A percentile compares a stretch with the other conserved stretches of the same genome.
Evolutionary conservation across 2,113 vertebrate species (phyloP).

Genomic region (Trachemys scripta): DNA sequence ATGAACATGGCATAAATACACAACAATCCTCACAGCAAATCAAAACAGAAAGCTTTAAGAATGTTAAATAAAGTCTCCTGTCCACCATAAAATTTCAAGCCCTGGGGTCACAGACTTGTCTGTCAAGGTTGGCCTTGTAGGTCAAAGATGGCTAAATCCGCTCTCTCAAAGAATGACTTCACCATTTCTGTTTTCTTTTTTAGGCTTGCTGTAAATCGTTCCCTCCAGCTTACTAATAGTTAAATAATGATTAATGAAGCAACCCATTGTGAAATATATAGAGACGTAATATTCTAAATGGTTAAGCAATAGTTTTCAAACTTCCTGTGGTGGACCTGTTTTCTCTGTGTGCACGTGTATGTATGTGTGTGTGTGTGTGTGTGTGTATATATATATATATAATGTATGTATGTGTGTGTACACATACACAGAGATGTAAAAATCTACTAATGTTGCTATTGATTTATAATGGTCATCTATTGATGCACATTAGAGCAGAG

Average conservation of each 20-base stretch:
- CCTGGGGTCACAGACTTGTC: not conserved
- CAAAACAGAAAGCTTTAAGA: not conserved
- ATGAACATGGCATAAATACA: not conserved
- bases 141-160: not conserved
- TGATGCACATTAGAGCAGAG: accelerated
- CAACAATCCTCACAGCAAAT: not conserved
- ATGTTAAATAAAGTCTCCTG: not conserved
- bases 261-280: slow-evolving; percentile 45
- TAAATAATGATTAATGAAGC: slow-evolving; percentile 2
- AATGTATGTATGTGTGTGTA: too few relatives aligned
- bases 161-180: not conserved
- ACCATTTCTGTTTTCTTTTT: not conserved
- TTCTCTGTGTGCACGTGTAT: not conserved
- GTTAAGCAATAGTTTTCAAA: slow-evolving; percentile 27
- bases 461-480: accelerated
- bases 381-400: too few relatives aligned
- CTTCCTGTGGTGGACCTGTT: slow-evolving; percentile 42
- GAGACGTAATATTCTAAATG: slow-evolving; percentile 51
- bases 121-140: not conserved
- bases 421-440: accelerated
- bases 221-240: accelerated
- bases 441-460: accelerated
- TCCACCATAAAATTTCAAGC: too few relatives aligned
- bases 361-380: not conserved
- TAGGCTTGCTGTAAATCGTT: not conserved